Conservation (phyloP, 2,113 vertebrate species). For the Raja brachyura region DNA sequence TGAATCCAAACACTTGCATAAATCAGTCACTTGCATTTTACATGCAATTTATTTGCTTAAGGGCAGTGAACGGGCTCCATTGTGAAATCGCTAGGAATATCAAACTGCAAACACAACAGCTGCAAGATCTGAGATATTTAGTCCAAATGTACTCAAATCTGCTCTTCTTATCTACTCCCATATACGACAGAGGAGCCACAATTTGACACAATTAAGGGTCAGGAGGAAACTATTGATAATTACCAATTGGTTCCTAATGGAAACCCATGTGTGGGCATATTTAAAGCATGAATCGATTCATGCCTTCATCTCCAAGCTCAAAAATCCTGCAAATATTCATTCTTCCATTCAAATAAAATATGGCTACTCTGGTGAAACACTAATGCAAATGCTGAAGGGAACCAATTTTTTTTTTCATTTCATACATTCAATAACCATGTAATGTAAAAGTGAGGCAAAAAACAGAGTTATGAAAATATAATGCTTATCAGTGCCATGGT, state of each 20-base stretch:
- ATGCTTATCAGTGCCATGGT: not conserved
- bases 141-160: not conserved
- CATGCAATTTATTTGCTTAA: not conserved
- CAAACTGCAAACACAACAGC: not conserved
- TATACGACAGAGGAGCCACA: not conserved
- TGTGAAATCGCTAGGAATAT: not conserved
- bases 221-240: not conserved
- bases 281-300: not conserved
- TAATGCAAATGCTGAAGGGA: not conserved
- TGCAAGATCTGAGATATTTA: not conserved
- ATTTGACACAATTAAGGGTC: not conserved
- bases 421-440: not conserved
- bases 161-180: not conserved
- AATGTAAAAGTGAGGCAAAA: not conserved
- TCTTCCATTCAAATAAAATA: not conserved
- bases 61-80: not conserved
- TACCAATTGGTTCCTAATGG: not conserved
- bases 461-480: not conserved
- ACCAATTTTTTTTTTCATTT: not conserved
- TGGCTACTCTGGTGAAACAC: too few relatives aligned
- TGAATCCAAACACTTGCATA: not conserved
- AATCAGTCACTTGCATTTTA: not conserved
- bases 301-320: not conserved
- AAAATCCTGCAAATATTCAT: not conserved
- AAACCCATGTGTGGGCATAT: not conserved